Evolutionary conservation across 2,888 invertebrate species (phyloP), one percentile per base, ranked within the genome.

Genomic region (Trisateles emortualis): DNA sequence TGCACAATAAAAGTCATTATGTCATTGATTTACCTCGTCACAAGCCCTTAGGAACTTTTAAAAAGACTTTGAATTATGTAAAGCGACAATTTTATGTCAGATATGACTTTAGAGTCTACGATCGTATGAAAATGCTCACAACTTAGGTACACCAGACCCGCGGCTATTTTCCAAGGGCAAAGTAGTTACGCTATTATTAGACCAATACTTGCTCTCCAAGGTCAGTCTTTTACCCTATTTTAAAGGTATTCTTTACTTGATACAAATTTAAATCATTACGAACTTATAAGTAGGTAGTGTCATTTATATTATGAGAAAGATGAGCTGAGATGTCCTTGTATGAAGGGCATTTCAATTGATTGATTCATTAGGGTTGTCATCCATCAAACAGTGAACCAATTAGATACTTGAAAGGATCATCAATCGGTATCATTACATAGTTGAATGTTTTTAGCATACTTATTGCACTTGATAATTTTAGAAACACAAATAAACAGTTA

Each of bases 301-400:
- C 35, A 29, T 33, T 26, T 26, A 29, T 33, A n/a, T n/a, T n/a
- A n/a, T n/a, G n/a, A n/a, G 44, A 22, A 33, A 42, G 29, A 46
- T 38, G 24, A 47, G 38, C 44, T 33, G 33, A 47, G 13, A 36
- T 42, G 66, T 52, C 60, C 63, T 65, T 64, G 59, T 10, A 16
- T 50, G 45, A 74, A 68, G 66, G 68, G 44, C 61, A 60, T 55
- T 58, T 38, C 44, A 60, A 68, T 68, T 60, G 39, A 42, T 39
- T 41, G 51, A 32, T 26, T 39, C 58, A 58, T 52, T 59, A 62
- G 59, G 57, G 45, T 30, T 64, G 44, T 47, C 46, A 17, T 13
- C 26, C 17, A 30, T 48, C 26, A 13, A 39, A 8, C n/a, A 16
- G 14, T 6, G 14, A 24, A 44, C 4, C n/a, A n/a, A 35, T 16